These are phyloP conservation scores for Battus philenor DNA, from an alignment of 1,140 invertebrate genomes.

Conservation along the genomic window DNA sequence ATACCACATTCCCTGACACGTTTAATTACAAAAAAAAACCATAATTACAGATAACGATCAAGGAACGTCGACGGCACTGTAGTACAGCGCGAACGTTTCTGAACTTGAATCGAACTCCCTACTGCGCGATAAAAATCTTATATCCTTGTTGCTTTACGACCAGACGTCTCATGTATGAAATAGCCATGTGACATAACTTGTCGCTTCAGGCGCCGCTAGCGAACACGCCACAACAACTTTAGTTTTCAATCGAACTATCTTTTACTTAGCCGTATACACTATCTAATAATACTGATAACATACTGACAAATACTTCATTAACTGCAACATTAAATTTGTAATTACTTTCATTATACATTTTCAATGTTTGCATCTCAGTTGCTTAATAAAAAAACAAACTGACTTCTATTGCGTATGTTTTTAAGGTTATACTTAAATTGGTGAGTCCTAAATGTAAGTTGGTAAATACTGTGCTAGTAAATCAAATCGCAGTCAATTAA, in stretches of 20 bases:
- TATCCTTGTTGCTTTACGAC: slow-evolving; percentile 63
- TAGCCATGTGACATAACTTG: slow-evolving; percentile 57
- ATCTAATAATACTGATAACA: not conserved
- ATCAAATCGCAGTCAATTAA: slow-evolving; percentile 73
- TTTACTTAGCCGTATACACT: not conserved
- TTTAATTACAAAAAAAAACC: slow-evolving; percentile 33
- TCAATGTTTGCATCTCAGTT: slow-evolving; percentile 16
- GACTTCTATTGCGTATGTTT: not conserved
- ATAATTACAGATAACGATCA: slow-evolving; percentile 50
- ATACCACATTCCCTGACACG: slow-evolving; percentile 25
- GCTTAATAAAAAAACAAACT: slow-evolving; percentile 15
- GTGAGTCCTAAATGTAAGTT: not conserved
- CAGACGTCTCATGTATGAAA: slow-evolving; percentile 50
- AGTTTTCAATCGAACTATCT: slow-evolving; percentile 11
- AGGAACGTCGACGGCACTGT: slow-evolving; percentile 35
- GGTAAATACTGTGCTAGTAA: slow-evolving; percentile 45
- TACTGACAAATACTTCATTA: slow-evolving; percentile 19
- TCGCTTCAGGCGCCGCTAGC: slow-evolving; percentile 51
- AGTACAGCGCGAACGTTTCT: slow-evolving; percentile 27
- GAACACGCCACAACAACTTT: slow-evolving; percentile 32
- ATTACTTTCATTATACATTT: slow-evolving; percentile 19
- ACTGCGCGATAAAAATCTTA: slow-evolving; percentile 52
- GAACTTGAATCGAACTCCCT: slow-evolving; percentile 45
- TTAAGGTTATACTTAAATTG: slow-evolving; percentile 4
- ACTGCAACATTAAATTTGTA: slow-evolving; percentile 31